A percentile compares a stretch with the other conserved stretches of the same genome.
These are phyloP conservation scores for Phengaris alcon DNA, from an alignment of 2,888 invertebrate species.

Conservation along the genomic window DNA sequence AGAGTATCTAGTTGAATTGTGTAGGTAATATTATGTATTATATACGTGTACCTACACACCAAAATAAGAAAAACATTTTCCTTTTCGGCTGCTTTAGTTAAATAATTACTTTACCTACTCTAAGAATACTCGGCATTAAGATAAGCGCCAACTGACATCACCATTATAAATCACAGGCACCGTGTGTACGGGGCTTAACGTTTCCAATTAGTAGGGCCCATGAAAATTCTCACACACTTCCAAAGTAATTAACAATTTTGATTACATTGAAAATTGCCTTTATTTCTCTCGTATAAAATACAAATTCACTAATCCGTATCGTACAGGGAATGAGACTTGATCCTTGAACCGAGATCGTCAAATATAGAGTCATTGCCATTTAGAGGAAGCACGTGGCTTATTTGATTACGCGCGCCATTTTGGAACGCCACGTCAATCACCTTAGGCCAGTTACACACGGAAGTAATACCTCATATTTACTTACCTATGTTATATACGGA, in stretches of 20 bases:
- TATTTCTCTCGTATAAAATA: constrained; percentile 28
- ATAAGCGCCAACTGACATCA: constrained; percentile 9
- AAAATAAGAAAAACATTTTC: not conserved
- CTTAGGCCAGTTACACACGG: constrained; percentile 20
- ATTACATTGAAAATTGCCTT: constrained; percentile 25
- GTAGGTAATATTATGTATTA: too few relatives aligned
- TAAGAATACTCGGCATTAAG: constrained; percentile 13
- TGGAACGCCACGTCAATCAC: constrained; percentile 24
- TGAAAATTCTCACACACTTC: constrained; percentile 37
- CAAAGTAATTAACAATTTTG: constrained; percentile 32
- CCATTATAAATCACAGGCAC: constrained; percentile 3
- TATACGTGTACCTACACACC: too few relatives aligned
- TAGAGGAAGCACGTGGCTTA: constrained; percentile 40
- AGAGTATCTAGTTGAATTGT: too few relatives aligned
- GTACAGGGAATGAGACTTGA: constrained; percentile 43
- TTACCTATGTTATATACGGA: not conserved
- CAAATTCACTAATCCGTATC: constrained; percentile 36
- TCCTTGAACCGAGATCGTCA: constrained; percentile 49
- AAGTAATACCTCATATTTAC: not conserved
- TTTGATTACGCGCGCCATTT: constrained; percentile 28
- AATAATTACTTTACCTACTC: constrained; percentile 7
- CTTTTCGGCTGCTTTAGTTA: not conserved
- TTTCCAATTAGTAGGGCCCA: constrained; percentile 25
- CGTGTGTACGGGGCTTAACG: constrained; percentile 14
- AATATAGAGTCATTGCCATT: constrained; percentile 52